Evolutionary conservation across 1,140 invertebrate species (phyloP).

Genomic region (Magallana gigas): DNA sequence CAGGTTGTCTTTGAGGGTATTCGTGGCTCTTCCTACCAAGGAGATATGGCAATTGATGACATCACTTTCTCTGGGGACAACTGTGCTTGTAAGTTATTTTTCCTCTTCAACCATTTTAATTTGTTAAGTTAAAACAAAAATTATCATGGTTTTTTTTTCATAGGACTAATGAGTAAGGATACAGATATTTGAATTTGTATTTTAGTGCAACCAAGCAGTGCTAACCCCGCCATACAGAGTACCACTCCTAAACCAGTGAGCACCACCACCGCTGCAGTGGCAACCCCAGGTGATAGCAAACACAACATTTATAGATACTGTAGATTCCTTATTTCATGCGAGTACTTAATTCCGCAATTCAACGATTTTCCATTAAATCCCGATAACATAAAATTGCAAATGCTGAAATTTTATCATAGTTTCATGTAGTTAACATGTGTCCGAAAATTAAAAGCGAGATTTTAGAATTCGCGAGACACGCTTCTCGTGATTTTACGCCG

Average conservation of each 20-base stretch:
- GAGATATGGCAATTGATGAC: conserved; percentile 77
- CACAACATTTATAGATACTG: not conserved
- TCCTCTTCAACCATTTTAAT: no score
- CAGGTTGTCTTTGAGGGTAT: conserved; percentile 72
- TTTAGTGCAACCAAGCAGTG: conserved; percentile 67
- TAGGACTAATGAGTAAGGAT: not conserved
- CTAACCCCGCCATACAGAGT: conserved; percentile 63
- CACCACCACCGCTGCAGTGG: conserved; percentile 39
- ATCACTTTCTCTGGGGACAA: conserved; percentile 68
- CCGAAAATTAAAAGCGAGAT: no score
- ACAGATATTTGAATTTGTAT: not conserved
- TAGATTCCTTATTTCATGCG: no score
- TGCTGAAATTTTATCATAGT: no score
- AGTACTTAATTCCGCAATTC: no score
- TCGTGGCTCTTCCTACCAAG: conserved; percentile 63
- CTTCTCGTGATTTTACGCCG: no score
- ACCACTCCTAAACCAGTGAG: conserved; percentile 56
- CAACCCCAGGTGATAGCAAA: conserved; percentile 62
- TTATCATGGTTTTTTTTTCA: not conserved
- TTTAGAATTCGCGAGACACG: no score
- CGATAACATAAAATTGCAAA: no score
- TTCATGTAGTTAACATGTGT: no score
- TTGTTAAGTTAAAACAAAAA: no score
- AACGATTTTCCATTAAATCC: no score
- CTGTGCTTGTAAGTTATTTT: conserved; percentile 65